phyloP scores from a whole-genome alignment of 2,797 vertebrate species.

The Crypturellus tataupa region DNA sequence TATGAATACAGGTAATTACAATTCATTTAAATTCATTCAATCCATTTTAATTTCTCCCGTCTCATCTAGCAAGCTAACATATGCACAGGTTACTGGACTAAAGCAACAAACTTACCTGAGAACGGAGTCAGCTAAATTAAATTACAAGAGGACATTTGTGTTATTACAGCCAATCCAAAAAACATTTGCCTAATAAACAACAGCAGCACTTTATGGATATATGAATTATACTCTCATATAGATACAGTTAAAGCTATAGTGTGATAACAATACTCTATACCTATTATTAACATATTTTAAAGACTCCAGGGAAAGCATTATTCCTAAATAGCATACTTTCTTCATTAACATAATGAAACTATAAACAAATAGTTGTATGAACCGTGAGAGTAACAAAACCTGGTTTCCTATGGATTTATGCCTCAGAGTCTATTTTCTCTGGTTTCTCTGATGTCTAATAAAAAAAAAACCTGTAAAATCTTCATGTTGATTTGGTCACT shows the following conservation, averaged over 20 bases:
- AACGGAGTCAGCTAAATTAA: slow-evolving; percentile 64
- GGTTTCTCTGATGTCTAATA: background rate
- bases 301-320: background rate
- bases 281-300: background rate
- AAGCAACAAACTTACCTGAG: slow-evolving; percentile 61
- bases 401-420: too few relatives aligned
- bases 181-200: slow-evolving; percentile 20
- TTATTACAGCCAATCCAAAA: background rate
- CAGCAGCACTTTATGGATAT: background rate
- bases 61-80: slow-evolving; percentile 64
- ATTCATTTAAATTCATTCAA: slow-evolving; percentile 73
- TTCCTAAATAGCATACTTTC: background rate
- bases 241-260: background rate
- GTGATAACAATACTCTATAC: background rate
- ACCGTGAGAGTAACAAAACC: background rate
- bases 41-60: slow-evolving; percentile 56
- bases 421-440: background rate
- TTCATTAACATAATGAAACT: background rate
- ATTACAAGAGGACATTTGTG: slow-evolving; percentile 49
- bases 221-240: background rate
- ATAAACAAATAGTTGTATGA: background rate
- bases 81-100: slow-evolving; percentile 52
- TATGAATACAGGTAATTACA: slow-evolving; percentile 56
- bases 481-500: background rate
- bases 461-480: slow-evolving; percentile 27